phyloP scores from a whole-genome alignment of 2,888 invertebrate species.

The Synanthedon myopaeformis region DNA sequence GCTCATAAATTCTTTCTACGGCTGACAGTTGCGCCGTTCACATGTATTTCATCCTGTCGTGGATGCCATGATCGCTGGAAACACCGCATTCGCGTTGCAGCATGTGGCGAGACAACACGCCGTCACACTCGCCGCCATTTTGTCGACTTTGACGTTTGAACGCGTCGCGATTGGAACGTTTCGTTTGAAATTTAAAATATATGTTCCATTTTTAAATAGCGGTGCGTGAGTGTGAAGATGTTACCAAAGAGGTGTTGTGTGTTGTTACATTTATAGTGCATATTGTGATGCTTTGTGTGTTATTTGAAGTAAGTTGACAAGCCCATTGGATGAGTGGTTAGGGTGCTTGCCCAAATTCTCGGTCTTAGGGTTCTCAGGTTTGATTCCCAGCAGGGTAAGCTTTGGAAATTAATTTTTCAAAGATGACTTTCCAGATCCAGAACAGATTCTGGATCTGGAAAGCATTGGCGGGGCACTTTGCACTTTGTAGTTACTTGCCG shows the following conservation, averaged over 20 bases:
- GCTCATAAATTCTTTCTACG: constrained; percentile 66
- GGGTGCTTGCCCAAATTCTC: too few relatives aligned
- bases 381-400: too few relatives aligned
- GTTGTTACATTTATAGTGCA: constrained; percentile 1
- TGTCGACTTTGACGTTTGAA: constrained; percentile 24
- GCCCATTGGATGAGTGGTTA: too few relatives aligned
- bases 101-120: constrained; percentile 50
- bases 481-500: too few relatives aligned
- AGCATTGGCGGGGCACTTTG: too few relatives aligned
- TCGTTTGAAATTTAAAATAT: background rate
- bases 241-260: constrained; percentile 5
- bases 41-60: constrained; percentile 44
- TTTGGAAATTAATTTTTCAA: too few relatives aligned
- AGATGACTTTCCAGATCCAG: too few relatives aligned
- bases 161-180: constrained; percentile 4
- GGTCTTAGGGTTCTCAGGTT: too few relatives aligned
- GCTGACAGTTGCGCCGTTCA: constrained; percentile 54
- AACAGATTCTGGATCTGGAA: too few relatives aligned
- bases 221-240: constrained; percentile 7
- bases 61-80: constrained; percentile 29
- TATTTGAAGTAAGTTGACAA: constrained; percentile 5
- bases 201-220: constrained; percentile 5
- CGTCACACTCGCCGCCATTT: constrained; percentile 28
- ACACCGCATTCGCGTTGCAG: constrained; percentile 38
- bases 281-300: constrained; percentile 22